Evolutionary conservation across 2,888 invertebrate species (phyloP), one percentile per base, ranked within the genome.

Genomic region (Drosophila kuntzei): DNA sequence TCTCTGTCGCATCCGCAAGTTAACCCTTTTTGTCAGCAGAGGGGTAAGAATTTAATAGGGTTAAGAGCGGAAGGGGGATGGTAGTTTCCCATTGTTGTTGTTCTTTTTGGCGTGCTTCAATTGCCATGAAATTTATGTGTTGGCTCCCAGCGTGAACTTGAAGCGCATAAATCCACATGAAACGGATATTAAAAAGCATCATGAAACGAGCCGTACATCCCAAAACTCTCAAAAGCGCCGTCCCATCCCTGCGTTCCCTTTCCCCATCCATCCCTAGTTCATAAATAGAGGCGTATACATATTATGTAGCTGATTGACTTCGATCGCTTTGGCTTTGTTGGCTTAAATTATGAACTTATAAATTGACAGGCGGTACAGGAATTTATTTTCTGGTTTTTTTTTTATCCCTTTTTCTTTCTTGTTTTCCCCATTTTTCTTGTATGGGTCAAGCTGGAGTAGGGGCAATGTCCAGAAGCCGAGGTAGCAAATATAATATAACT

Each of bases 91-190:
- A 29, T 1, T 62, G 39, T 39, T 43, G 36, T 37, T 70, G 16
- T 51, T 55, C 51, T 36, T 49, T 58, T 84, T 46, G 59, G 80
- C 53, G 44, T 67, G 86, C 88, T 83, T 82, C 80, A 80, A 88
- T 84, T 80, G 84, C 71, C 73, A 80, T 72, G 87, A 87, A 88
- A 86, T 85, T 85, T 88, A 85, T 85, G 89, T 76, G 87, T 70
- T 79, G 73, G 69, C 65, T 76, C 89, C 74, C 83, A 84, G 87
- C 89, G 73, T 73, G 87, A 88, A 83, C 76, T 84, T 84, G 81
- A 84, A 83, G 68, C 84, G 73, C 76, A 84, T 84, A 88, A 84
- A 88, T 87, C 84, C 80, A 76, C 79, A 87, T 87, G 80, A 79
- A 85, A 71, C 84, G 89, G 89, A 85, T 85, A 85, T 85, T 85